Evolutionary conservation across 2,797 vertebrate genomes (phyloP).

Genomic region (Karalla daura): DNA sequence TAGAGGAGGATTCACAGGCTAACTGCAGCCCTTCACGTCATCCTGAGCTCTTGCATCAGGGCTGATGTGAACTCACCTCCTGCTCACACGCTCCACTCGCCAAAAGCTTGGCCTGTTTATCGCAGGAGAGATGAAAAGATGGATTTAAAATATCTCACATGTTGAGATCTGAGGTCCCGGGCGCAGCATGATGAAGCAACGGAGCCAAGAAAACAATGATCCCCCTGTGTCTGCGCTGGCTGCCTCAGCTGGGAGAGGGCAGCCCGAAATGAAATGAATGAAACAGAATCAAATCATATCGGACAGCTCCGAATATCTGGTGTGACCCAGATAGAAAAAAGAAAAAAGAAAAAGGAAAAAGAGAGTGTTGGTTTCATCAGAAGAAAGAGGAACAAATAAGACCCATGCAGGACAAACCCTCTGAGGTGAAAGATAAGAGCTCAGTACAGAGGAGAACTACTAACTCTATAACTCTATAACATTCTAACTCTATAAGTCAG

Average conservation of each 20-base stretch:
- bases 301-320: not conserved
- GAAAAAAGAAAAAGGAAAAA: too few species aligned
- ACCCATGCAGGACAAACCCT: not conserved
- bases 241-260: slow-evolving; percentile 33
- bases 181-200: slow-evolving; percentile 22
- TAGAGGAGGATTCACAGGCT: not conserved
- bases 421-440: not conserved
- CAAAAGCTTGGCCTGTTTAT: slow-evolving; percentile 39
- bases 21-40: not conserved
- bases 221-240: slow-evolving; percentile 48
- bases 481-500: too few species aligned
- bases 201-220: slow-evolving; percentile 42
- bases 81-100: slow-evolving; percentile 47
- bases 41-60: not conserved
- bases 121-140: slow-evolving; percentile 31
- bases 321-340: slow-evolving; percentile 10
- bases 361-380: slow-evolving; percentile 1
- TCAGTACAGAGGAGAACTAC: slow-evolving; percentile 29
- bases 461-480: too few species aligned
- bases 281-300: slow-evolving; percentile 42
- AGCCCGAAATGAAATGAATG: slow-evolving; percentile 35
- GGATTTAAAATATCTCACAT: slow-evolving; percentile 48
- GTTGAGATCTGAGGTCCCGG: slow-evolving; percentile 21
- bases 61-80: slow-evolving; percentile 21
- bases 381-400: not conserved